Evolutionary conservation across 2,888 invertebrate species (phyloP).

Genomic region (Drosophila diplacantha): DNA sequence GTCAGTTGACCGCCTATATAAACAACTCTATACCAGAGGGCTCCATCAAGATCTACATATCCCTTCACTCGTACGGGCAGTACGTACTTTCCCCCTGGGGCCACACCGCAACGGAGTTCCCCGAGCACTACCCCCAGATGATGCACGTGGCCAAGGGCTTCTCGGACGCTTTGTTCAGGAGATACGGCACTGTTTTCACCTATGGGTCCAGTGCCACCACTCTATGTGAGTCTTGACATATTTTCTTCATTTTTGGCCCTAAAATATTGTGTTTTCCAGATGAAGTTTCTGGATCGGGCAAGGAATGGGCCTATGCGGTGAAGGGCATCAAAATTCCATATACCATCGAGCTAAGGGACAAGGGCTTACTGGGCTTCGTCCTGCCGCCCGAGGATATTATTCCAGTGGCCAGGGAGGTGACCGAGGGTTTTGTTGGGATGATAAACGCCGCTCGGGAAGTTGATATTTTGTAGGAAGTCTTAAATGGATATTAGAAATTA

Average conservation of each 20-base stretch:
- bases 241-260: accelerated
- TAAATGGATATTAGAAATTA: conserved; percentile 25
- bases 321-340: conserved; percentile 80
- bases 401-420: conserved; percentile 81
- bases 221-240: conserved; percentile 77
- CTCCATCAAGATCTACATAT: conserved; percentile 80
- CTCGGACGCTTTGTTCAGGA: conserved; percentile 79
- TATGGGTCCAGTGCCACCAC: conserved; percentile 81
- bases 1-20: conserved; percentile 78
- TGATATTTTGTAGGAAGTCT: conserved; percentile 64
- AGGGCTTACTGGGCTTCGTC: conserved; percentile 83
- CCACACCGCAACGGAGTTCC: conserved; percentile 77
- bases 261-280: conserved; percentile 61
- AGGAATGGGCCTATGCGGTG: conserved; percentile 80
- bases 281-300: conserved; percentile 77
- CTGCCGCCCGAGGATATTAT: conserved; percentile 83
- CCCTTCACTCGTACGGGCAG: conserved; percentile 83
- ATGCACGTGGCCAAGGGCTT: conserved; percentile 80
- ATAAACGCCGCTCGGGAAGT: conserved; percentile 78
- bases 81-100: conserved; percentile 81
- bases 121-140: conserved; percentile 79
- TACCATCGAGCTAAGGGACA: conserved; percentile 83
- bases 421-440: conserved; percentile 79
- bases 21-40: conserved; percentile 74
- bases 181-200: conserved; percentile 79